Percentiles rank a stretch among this genome's conserved stretches.
Evolutionary conservation across 2,888 invertebrate species (phyloP).

Genomic region (Holacanthella duospinosa): DNA sequence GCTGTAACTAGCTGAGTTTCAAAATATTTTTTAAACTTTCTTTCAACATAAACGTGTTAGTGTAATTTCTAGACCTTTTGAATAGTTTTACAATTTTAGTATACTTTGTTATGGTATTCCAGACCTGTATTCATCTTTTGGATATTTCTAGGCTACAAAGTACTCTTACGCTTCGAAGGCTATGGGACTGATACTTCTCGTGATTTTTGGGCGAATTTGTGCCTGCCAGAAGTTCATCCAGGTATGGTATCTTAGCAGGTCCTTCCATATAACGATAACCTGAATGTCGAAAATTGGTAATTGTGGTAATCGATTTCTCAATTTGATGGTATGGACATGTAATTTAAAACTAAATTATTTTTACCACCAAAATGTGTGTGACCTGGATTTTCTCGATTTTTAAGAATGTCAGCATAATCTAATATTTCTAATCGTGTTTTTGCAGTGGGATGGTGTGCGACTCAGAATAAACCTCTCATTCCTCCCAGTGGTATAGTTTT

Average conservation of each 20-base stretch:
- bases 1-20: too few relatives aligned
- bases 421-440: not conserved
- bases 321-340: too few relatives aligned
- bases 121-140: not conserved
- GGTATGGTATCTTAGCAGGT: too few relatives aligned
- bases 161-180: constrained; percentile 68
- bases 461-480: constrained; percentile 84
- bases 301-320: too few relatives aligned
- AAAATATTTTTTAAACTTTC: too few relatives aligned
- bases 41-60: too few relatives aligned
- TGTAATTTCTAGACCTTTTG: not conserved
- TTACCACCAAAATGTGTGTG: too few relatives aligned
- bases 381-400: not conserved
- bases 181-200: constrained; percentile 75
- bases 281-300: too few relatives aligned
- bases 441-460: constrained; percentile 92
- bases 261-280: too few relatives aligned
- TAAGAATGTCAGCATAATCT: not conserved
- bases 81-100: not conserved
- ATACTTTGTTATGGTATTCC: not conserved
- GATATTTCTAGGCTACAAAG: constrained; percentile 48
- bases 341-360: too few relatives aligned
- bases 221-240: constrained; percentile 87
- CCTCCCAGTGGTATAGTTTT: constrained; percentile 66
- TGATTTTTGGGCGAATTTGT: constrained; percentile 95